Conservation (phyloP, 2,797 vertebrate genomes). For the Lepilemur septentrionalis region DNA sequence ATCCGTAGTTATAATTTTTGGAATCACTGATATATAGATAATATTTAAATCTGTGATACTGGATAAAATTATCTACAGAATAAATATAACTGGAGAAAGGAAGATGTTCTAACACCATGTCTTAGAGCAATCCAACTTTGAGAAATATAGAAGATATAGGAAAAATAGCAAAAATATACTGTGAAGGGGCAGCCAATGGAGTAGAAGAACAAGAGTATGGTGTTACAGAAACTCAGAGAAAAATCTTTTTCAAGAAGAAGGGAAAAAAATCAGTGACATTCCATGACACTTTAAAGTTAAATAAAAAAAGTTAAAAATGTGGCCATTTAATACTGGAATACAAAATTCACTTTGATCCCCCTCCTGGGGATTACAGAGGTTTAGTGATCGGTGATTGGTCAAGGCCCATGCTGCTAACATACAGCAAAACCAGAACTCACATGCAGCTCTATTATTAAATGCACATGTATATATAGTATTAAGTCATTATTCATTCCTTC, state of each 20-base stretch:
- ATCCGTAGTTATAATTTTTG: background rate
- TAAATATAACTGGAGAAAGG: background rate
- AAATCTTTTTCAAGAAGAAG: background rate
- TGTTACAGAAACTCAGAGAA: background rate
- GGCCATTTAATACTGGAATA: background rate
- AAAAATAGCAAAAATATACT: background rate
- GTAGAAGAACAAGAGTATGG: background rate
- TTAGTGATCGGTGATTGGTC: background rate
- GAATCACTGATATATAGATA: background rate
- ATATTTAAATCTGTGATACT: background rate
- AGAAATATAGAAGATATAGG: background rate
- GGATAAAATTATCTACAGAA: background rate
- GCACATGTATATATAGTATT: background rate
- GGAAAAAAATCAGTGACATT: background rate
- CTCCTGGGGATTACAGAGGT: background rate
- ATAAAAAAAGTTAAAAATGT: background rate
- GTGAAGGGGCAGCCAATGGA: rapidly evolving
- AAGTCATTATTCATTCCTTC: background rate
- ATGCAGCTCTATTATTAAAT: background rate
- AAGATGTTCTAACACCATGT: background rate
- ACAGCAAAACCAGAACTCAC: background rate
- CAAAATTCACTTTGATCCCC: background rate
- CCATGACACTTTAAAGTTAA: background rate
- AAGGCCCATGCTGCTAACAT: background rate
- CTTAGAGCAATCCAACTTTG: background rate